A percentile compares a stretch with the other conserved stretches of the same genome.
These are phyloP conservation scores for Elaeidobius kamerunicus DNA, from an alignment of 2,888 invertebrate genomes.

Conservation along the genomic window DNA sequence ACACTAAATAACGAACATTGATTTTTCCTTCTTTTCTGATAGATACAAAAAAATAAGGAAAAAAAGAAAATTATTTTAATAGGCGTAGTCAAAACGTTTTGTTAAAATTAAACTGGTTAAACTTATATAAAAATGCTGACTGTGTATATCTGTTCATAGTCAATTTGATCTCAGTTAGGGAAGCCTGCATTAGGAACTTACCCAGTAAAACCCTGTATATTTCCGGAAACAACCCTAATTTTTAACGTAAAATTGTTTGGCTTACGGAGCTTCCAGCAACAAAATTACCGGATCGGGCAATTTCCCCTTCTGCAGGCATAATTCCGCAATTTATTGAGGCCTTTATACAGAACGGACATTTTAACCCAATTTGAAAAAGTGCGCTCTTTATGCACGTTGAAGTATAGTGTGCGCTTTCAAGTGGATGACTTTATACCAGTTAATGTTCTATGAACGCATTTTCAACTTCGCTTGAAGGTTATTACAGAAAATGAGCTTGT, in stretches of 20 bases:
- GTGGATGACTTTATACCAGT: slow-evolving; percentile 14
- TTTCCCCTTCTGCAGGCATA: slow-evolving; percentile 5
- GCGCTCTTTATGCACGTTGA: slow-evolving; percentile 21
- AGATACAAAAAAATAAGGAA: too few relatives aligned
- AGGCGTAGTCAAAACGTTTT: too few relatives aligned
- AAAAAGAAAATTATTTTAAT: too few relatives aligned
- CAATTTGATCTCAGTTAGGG: too few relatives aligned
- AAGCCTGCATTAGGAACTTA: too few relatives aligned
- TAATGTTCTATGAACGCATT: slow-evolving; percentile 13
- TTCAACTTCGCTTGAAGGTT: slow-evolving; percentile 1
- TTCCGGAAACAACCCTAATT: neutral
- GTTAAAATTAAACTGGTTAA: too few relatives aligned
- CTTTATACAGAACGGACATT: slow-evolving; percentile 12
- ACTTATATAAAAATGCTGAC: too few relatives aligned
- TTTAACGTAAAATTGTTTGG: neutral
- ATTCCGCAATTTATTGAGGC: slow-evolving; percentile 12
- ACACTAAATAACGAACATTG: too few relatives aligned
- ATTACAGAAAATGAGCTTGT: slow-evolving; percentile 7
- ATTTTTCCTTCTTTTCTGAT: too few relatives aligned
- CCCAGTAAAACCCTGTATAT: neutral
- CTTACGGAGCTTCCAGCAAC: slow-evolving; percentile 5
- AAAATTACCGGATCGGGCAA: neutral
- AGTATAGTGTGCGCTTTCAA: slow-evolving; percentile 12
- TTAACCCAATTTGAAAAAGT: slow-evolving; percentile 17
- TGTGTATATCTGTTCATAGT: too few relatives aligned